Evolutionary conservation across 2,797 vertebrate species (phyloP), one percentile per base, ranked within the genome.

Genomic region (Odontamblyopus rebecca): DNA sequence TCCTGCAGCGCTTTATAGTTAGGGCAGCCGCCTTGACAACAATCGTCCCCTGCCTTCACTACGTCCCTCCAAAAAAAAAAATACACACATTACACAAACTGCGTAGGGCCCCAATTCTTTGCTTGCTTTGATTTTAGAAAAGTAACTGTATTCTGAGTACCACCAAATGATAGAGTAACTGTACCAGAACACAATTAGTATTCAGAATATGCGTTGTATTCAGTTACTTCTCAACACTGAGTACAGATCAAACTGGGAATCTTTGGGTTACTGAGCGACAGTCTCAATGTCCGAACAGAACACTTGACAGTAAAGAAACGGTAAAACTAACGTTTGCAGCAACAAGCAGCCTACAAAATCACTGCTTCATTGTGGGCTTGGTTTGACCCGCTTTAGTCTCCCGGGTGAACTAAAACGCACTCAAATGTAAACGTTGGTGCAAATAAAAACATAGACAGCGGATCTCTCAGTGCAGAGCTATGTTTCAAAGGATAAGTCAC

Each of bases 351-450:
- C 18, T 54, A 27, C 27, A 67, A 29, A 30, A 53, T 53, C 23
- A 18, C 48, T 67, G 48, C 48, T 53, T 27, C 29, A 9, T 67
- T 54, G 50, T 54, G 27, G 50, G 50, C 4, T 67, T 12, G 5
- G 27, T 27, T 29, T 67, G 48, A 67, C 65, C 65, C 50, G 54
- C 48, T 67, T 67, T 54, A 32, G 29, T 53, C 50, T 51, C 48
- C 48, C 48, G 51, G 63, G 41, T n/a, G 19, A 67, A 18, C 65
- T 19, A 53, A 53, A 50, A 51, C 35, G 29, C 16, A 8, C 48
- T 32, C 65, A n/a, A 67, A 67, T 29, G 26, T 44, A 27, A 53
- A 67, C 48, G 32, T 67, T 18, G 5, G 65, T 32, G 48, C 18
- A 32, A 18, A 23, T 50, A 53, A 53, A 67, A 67, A 18, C 27